A percentile compares a stretch with the other conserved stretches of the same genome.
These are phyloP conservation scores for Hycleus cichorii DNA, from an alignment of 1,140 invertebrate genomes.

Conservation along the genomic window DNA sequence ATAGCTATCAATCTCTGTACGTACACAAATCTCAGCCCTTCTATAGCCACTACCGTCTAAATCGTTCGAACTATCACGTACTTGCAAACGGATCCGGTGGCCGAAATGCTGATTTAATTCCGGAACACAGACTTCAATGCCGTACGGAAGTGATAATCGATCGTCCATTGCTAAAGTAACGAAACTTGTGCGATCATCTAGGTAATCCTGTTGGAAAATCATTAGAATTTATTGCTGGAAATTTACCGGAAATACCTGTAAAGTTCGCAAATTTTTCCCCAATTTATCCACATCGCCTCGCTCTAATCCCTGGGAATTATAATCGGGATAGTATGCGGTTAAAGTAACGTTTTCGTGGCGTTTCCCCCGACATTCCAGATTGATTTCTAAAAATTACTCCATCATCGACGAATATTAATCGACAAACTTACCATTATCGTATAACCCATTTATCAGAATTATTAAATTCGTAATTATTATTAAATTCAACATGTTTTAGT, in stretches of 20 bases:
- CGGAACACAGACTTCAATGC: slow-evolving; percentile 44
- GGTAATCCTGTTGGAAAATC: slow-evolving; percentile 39
- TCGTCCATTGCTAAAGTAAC: slow-evolving; percentile 47
- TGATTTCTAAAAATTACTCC: slow-evolving; percentile 26
- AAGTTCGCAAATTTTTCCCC: slow-evolving; percentile 41
- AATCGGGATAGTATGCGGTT: slow-evolving; percentile 46
- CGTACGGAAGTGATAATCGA: slow-evolving; percentile 40
- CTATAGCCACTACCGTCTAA: slow-evolving; percentile 38
- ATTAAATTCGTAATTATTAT: neutral
- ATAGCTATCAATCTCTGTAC: slow-evolving; percentile 47
- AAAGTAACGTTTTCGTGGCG: slow-evolving; percentile 41
- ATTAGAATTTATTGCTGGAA: slow-evolving; percentile 6
- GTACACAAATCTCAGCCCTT: slow-evolving; percentile 46
- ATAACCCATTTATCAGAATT: neutral
- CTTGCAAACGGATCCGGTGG: slow-evolving; percentile 39
- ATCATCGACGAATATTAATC: neutral
- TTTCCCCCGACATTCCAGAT: slow-evolving; percentile 36
- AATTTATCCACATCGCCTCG: slow-evolving; percentile 38
- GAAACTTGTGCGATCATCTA: slow-evolving; percentile 43
- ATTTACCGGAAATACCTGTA: slow-evolving; percentile 41
- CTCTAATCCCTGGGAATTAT: slow-evolving; percentile 40
- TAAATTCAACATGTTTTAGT: neutral
- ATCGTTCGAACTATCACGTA: slow-evolving; percentile 40
- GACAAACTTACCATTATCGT: neutral
- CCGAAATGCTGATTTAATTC: slow-evolving; percentile 46